Percentiles rank a stretch among this genome's conserved stretches.
Conservation (phyloP, 2,113 vertebrate species). For the Thamnophis sirtalis region DNA sequence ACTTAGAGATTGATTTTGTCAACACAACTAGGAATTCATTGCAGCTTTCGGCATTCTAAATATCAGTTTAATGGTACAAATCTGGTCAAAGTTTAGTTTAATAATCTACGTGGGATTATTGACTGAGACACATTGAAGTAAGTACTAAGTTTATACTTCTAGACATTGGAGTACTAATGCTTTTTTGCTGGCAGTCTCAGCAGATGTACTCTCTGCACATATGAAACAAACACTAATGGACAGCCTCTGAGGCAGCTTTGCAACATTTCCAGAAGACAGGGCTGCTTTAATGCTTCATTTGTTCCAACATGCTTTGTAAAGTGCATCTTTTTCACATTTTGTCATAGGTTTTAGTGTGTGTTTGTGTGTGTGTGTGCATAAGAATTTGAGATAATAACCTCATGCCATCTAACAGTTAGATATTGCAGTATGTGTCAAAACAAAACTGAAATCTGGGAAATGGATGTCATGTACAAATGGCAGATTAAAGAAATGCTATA, state of each 20-base stretch:
- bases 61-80: not conserved
- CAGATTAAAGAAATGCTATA: conserved; percentile 47
- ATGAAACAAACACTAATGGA: not conserved
- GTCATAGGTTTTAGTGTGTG: not conserved
- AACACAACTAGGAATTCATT: not conserved
- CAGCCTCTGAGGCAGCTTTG: not conserved
- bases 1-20: not conserved
- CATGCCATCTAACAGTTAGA: conserved; percentile 50
- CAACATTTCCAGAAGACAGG: not conserved
- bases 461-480: conserved; percentile 49
- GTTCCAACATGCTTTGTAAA: not conserved
- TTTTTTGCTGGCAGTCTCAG: not conserved
- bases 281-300: not conserved
- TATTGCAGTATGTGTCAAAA: conserved; percentile 59
- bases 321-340: not conserved
- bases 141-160: not conserved
- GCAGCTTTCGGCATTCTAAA: not conserved
- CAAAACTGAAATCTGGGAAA: conserved; percentile 50
- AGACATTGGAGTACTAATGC: not conserved
- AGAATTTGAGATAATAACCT: conserved; percentile 48
- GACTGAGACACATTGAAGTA: not conserved
- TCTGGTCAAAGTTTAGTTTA: not conserved
- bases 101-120: not conserved
- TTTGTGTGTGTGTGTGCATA: not conserved
- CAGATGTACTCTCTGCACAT: not conserved